These are phyloP conservation scores for Lumbricus terrestris DNA, from an alignment of 2,888 invertebrate species.

Conservation along the genomic window DNA sequence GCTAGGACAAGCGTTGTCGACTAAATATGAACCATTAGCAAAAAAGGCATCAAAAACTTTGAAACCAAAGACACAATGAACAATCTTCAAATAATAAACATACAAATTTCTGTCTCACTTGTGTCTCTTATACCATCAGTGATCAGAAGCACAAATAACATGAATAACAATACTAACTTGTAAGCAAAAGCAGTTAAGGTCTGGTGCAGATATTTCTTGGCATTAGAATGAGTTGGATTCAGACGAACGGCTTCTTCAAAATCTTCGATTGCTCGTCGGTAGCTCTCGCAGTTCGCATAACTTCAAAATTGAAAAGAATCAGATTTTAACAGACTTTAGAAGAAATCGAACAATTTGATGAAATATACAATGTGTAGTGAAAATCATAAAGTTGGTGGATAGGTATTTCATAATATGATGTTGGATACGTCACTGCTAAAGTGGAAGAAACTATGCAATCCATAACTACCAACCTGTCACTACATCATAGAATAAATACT, in stretches of 20 bases:
- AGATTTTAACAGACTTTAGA: background rate
- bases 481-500: too few species aligned
- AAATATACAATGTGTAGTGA: background rate
- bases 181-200: slow-evolving; percentile 84
- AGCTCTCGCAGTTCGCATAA: slow-evolving; percentile 88
- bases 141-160: background rate
- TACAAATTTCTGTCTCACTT: too few species aligned
- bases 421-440: background rate
- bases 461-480: too few species aligned
- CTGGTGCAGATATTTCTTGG: slow-evolving; percentile 89
- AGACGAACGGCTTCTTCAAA: slow-evolving; percentile 86
- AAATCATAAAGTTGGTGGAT: background rate
- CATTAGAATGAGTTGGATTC: slow-evolving; percentile 87
- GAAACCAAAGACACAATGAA: background rate
- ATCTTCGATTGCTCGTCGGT: slow-evolving; percentile 88
- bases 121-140: background rate
- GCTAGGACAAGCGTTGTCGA: background rate
- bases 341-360: background rate
- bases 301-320: slow-evolving; percentile 52
- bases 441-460: too few species aligned
- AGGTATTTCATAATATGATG: background rate
- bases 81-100: background rate
- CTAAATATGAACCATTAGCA: background rate
- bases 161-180: slow-evolving; percentile 53
- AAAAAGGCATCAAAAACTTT: background rate